Percentiles rank a stretch among this genome's conserved stretches.
Conservation (phyloP, 2,113 vertebrate species). For the Sinocyclocheilus anshuiensis region DNA sequence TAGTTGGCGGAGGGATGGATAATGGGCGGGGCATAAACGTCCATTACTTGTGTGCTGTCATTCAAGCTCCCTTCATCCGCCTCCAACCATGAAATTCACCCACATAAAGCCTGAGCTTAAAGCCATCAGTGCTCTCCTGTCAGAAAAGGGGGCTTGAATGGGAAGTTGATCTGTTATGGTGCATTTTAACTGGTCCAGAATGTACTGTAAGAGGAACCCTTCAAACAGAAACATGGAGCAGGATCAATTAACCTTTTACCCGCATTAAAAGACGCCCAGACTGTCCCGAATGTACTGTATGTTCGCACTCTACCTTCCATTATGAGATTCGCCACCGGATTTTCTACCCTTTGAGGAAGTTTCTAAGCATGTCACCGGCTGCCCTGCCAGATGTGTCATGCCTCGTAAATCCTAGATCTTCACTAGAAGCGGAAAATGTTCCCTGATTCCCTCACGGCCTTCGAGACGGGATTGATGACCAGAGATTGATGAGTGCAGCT, state of each 20-base stretch:
- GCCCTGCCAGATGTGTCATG: not conserved
- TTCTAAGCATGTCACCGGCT: not conserved
- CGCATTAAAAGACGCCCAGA: not conserved
- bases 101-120: not conserved
- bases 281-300: constrained; percentile 40
- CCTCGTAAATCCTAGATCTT: not conserved
- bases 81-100: not conserved
- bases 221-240: not conserved
- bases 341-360: not conserved
- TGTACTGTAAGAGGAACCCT: constrained; percentile 49
- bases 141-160: not conserved
- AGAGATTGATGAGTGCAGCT: constrained; percentile 6
- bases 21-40: not conserved
- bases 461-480: not conserved
- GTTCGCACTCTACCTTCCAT: not conserved
- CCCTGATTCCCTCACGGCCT: not conserved
- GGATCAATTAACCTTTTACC: not conserved
- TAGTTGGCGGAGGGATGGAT: not conserved
- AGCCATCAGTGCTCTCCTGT: not conserved
- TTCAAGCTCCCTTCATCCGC: not conserved
- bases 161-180: not conserved
- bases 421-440: not conserved
- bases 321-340: not conserved
- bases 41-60: not conserved
- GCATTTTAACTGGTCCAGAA: constrained; percentile 55